Conservation (phyloP, 2,888 invertebrate species). For the Rutpela maculata region DNA sequence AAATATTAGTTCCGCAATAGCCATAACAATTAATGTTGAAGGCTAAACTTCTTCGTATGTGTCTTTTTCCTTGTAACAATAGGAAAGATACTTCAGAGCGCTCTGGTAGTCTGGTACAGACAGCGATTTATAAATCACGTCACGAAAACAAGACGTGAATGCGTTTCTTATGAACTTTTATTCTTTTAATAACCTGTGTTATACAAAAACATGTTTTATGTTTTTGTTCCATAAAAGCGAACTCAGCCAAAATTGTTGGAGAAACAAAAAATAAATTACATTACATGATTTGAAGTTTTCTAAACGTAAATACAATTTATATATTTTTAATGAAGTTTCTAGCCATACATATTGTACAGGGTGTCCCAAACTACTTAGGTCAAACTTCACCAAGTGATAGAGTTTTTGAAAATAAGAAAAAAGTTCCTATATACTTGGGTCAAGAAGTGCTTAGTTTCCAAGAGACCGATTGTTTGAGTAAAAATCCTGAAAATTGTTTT, state of each 20-base stretch:
- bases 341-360: too few relatives aligned
- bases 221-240: not conserved
- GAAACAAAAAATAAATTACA: not conserved
- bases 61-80: not conserved
- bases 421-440: too few relatives aligned
- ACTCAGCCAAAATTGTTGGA: not conserved
- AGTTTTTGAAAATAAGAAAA: too few relatives aligned
- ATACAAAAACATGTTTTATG: not conserved
- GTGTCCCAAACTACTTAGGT: too few relatives aligned
- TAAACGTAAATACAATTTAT: too few relatives aligned
- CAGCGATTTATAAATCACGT: not conserved
- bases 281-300: not conserved
- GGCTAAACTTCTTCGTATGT: not conserved
- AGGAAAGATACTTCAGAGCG: not conserved
- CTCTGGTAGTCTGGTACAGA: not conserved
- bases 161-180: not conserved
- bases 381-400: too few relatives aligned
- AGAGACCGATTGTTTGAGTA: too few relatives aligned
- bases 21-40: not conserved
- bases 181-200: not conserved
- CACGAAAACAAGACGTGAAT: constrained; percentile 4
- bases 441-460: too few relatives aligned
- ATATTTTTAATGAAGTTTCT: too few relatives aligned
- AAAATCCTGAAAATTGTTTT: too few relatives aligned
- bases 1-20: not conserved